Conservation (phyloP, 1,140 invertebrate genomes). For the Anastatus disparis region DNA sequence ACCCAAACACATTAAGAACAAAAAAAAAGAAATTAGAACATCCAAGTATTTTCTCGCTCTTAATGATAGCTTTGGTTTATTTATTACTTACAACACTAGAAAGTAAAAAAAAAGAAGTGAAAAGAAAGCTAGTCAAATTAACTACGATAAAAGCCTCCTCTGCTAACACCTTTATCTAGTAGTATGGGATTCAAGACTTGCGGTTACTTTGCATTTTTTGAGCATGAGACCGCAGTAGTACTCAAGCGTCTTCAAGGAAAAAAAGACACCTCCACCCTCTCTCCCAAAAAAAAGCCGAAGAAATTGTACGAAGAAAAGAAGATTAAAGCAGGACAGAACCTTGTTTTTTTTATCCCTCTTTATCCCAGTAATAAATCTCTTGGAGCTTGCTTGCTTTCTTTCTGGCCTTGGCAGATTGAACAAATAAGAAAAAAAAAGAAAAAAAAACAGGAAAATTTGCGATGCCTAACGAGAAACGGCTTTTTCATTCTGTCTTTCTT, state of each 20-base stretch:
- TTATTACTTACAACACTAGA: slow-evolving; percentile 15
- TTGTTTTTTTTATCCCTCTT: slow-evolving; percentile 49
- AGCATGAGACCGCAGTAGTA: slow-evolving; percentile 7
- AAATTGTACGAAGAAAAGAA: slow-evolving; percentile 1
- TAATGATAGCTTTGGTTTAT: slow-evolving; percentile 7
- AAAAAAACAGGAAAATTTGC: too few relatives aligned
- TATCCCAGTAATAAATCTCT: slow-evolving; percentile 53
- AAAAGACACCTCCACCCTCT: too few relatives aligned
- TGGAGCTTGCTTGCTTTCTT: too few relatives aligned
- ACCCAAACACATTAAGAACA: too few relatives aligned
- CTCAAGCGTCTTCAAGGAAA: too few relatives aligned
- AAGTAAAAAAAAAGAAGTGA: too few relatives aligned
- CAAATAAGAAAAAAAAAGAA: too few relatives aligned
- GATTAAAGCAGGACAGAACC: slow-evolving; percentile 27
- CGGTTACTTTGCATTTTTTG: slow-evolving; percentile 37
- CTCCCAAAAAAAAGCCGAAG: neutral
- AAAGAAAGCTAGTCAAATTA: slow-evolving; percentile 32
- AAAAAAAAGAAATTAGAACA: too few relatives aligned
- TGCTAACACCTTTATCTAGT: slow-evolving; percentile 38
- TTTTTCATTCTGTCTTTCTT: neutral
- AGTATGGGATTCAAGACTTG: slow-evolving; percentile 29
- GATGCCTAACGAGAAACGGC: slow-evolving; percentile 44
- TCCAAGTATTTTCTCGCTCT: too few relatives aligned
- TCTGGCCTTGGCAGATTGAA: slow-evolving; percentile 47
- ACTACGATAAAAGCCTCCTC: slow-evolving; percentile 27